Evolutionary conservation across 2,113 vertebrate species (phyloP).

Genomic region (Neotragus moschatus): DNA sequence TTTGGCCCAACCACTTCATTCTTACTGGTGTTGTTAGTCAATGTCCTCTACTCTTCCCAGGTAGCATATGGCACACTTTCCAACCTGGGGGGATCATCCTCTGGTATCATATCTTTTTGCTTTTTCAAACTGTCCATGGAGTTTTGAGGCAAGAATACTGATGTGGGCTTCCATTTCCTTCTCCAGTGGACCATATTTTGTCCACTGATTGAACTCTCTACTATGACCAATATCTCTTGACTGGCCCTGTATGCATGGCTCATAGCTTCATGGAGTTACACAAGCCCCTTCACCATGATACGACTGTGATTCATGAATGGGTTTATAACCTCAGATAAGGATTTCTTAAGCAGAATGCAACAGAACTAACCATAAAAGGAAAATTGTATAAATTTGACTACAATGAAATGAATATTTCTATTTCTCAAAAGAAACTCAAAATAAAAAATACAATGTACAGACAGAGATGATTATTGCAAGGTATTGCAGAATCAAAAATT

Average conservation of each 20-base stretch:
- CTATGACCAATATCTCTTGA: neutral
- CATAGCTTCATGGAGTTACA: neutral
- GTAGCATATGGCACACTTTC: neutral
- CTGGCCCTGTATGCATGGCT: neutral
- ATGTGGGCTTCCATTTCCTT: neutral
- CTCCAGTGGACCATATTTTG: neutral
- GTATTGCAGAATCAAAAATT: neutral
- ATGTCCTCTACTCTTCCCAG: neutral
- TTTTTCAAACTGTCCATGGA: neutral
- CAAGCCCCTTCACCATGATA: neutral
- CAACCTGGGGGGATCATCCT: neutral
- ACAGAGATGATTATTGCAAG: neutral
- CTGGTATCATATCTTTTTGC: neutral
- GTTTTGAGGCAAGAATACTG: neutral
- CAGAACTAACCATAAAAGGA: neutral
- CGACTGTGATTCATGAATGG: neutral
- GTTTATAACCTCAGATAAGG: neutral
- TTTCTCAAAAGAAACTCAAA: neutral
- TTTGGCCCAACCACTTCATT: neutral
- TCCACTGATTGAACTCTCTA: neutral
- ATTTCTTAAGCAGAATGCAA: neutral
- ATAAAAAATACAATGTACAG: neutral
- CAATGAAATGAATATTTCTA: neutral
- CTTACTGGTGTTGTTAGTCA: neutral
- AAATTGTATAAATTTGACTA: neutral